phyloP scores from a whole-genome alignment of 2,113 vertebrate species.

The Triplophysa rosa region DNA sequence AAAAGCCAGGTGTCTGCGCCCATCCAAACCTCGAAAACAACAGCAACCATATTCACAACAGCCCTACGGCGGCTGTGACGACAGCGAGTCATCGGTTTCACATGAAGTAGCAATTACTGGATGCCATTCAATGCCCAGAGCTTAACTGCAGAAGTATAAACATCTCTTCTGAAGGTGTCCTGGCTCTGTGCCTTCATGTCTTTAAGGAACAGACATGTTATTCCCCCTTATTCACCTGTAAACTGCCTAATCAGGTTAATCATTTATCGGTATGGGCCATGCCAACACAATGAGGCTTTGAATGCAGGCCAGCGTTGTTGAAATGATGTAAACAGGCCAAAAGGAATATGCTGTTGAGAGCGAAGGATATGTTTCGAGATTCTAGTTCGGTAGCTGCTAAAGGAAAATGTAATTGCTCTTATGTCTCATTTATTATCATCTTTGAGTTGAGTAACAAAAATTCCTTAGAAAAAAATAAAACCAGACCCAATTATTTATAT shows the following conservation, averaged over 20 bases:
- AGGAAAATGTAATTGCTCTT: too few species aligned
- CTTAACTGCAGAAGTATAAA: slow-evolving; percentile 8
- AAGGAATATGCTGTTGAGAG: neutral
- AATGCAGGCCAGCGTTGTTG: slow-evolving; percentile 33
- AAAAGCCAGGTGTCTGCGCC: slow-evolving; percentile 68
- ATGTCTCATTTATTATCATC: too few species aligned
- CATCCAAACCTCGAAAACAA: slow-evolving; percentile 57
- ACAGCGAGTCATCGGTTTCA: slow-evolving; percentile 37
- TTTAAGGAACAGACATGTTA: slow-evolving; percentile 24
- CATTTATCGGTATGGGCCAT: slow-evolving; percentile 9
- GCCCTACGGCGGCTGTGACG: slow-evolving; percentile 48
- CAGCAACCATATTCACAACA: slow-evolving; percentile 56
- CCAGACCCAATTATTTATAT: too few species aligned
- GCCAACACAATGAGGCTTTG: slow-evolving; percentile 23
- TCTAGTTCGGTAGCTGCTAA: too few species aligned
- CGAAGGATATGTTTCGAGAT: neutral
- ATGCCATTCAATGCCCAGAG: slow-evolving; percentile 31
- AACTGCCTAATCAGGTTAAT: slow-evolving; percentile 66
- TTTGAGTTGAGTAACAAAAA: too few species aligned
- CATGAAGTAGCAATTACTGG: slow-evolving; percentile 48
- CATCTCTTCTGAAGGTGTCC: slow-evolving; percentile 12
- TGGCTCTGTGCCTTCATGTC: neutral
- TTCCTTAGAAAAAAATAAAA: too few species aligned
- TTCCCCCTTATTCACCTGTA: slow-evolving; percentile 28
- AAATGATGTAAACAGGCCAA: slow-evolving; percentile 6